These are phyloP conservation scores for Crypturellus undulatus DNA, from an alignment of 2,113 vertebrate species.

Conservation along the genomic window DNA sequence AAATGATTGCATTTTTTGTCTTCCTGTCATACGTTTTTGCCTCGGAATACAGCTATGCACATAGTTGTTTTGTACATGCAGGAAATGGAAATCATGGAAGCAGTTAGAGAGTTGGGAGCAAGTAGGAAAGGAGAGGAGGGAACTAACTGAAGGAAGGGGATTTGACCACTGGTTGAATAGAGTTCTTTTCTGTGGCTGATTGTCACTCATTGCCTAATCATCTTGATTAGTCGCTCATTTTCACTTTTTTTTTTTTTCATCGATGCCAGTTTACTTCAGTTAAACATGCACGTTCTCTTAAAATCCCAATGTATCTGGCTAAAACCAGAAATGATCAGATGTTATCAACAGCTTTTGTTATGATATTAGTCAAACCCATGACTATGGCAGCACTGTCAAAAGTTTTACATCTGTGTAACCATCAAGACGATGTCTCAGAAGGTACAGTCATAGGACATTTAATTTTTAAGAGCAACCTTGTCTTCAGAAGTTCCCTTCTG, in stretches of 20 bases:
- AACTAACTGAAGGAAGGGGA: fast-evolving
- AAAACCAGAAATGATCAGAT: not conserved
- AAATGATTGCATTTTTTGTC: not conserved
- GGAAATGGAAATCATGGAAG: fast-evolving
- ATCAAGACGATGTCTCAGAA: not conserved
- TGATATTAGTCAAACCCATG: not conserved
- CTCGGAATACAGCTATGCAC: fast-evolving
- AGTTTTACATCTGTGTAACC: not conserved
- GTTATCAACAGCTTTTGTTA: not conserved
- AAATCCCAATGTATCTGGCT: not conserved
- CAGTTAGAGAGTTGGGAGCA: not conserved
- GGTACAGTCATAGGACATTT: fast-evolving
- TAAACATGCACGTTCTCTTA: not conserved
- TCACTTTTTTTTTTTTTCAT: not conserved
- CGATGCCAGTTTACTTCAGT: not conserved
- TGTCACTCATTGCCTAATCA: not conserved
- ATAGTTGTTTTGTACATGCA: not conserved
- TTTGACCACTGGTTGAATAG: not conserved
- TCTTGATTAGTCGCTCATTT: not conserved
- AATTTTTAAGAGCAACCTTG: not conserved
- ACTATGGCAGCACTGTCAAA: not conserved
- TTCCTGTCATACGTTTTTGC: not conserved
- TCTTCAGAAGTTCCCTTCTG: not conserved
- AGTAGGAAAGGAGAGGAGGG: not conserved
- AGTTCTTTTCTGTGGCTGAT: not conserved